A percentile compares a stretch with the other conserved stretches of the same genome.
Evolutionary conservation across 37 sponge, comb jelly and placozoan species (phyloP).

Genomic region (Cliona cf. orientalis): DNA sequence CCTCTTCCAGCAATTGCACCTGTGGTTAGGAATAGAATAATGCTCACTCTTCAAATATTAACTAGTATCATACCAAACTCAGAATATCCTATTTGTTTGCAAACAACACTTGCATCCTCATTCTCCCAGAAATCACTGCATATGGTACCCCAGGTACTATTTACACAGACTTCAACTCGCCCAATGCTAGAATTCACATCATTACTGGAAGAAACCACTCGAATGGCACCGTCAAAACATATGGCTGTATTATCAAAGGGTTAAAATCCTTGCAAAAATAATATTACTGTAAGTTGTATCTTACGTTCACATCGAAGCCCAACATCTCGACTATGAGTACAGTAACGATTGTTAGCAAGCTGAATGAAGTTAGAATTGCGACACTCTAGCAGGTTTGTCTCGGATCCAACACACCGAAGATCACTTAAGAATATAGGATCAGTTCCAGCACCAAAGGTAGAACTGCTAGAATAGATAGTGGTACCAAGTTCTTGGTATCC

Average conservation of each 20-base stretch:
- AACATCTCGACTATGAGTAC: slow-evolving; percentile 19
- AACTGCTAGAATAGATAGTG: no score
- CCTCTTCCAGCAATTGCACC: no score
- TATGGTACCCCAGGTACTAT: slow-evolving; percentile 12
- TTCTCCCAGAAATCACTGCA: background rate
- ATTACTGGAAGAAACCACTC: background rate
- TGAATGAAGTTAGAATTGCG: no score
- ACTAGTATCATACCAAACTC: background rate
- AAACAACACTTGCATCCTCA: slow-evolving; percentile 34
- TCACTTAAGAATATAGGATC: slow-evolving; percentile 22
- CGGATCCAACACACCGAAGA: slow-evolving; percentile 11
- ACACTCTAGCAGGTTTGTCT: slow-evolving; percentile 7
- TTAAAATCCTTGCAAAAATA: no score
- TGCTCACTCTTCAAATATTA: background rate
- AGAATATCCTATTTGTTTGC: slow-evolving; percentile 24
- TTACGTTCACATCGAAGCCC: slow-evolving; percentile 18
- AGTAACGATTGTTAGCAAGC: no score
- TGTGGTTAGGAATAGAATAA: no score
- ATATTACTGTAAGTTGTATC: no score
- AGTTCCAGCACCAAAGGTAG: slow-evolving; percentile 14
- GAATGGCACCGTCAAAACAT: background rate
- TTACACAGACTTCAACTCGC: slow-evolving; percentile 14
- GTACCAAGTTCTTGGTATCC: no score
- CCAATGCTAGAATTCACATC: background rate
- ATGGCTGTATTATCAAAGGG: background rate